Percentiles rank a stretch among this genome's conserved stretches.
Conservation (phyloP, 2,888 invertebrate genomes). For the Philereme vetulata region DNA sequence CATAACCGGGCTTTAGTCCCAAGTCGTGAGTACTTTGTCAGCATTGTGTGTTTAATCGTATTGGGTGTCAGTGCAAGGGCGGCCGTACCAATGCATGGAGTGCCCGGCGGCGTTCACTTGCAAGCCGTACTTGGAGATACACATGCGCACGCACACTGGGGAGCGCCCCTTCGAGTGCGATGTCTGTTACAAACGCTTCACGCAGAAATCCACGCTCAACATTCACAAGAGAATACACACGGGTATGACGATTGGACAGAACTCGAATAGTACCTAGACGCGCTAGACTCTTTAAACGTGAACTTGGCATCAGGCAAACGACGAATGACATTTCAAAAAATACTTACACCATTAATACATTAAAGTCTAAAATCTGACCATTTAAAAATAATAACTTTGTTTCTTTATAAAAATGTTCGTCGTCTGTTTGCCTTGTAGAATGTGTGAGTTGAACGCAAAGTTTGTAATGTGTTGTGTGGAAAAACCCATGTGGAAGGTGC, state of each 20-base stretch:
- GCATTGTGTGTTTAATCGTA: constrained; percentile 41
- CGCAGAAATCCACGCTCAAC: constrained; percentile 84
- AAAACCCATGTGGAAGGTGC: constrained; percentile 35
- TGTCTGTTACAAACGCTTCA: constrained; percentile 84
- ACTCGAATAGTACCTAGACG: constrained; percentile 13
- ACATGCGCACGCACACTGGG: constrained; percentile 85
- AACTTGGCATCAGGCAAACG: constrained; percentile 26
- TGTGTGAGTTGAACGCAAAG: constrained; percentile 18
- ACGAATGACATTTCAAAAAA: constrained; percentile 42
- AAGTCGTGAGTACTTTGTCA: constrained; percentile 46
- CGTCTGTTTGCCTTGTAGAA: constrained; percentile 36
- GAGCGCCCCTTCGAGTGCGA: constrained; percentile 84
- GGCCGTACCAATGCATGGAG: constrained; percentile 83
- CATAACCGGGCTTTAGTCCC: constrained; percentile 48
- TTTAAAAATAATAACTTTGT: background rate
- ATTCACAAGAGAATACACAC: constrained; percentile 85
- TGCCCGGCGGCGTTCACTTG: constrained; percentile 84
- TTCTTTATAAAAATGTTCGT: constrained; percentile 40
- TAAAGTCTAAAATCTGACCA: background rate
- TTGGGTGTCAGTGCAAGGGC: constrained; percentile 76
- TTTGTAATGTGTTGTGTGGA: constrained; percentile 26
- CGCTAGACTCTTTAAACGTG: background rate
- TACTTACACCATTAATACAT: background rate
- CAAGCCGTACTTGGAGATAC: constrained; percentile 86
- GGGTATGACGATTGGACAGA: constrained; percentile 62